Base-by-base conservation (phyloP, 2,888 invertebrate species). In the Ornithoptera priamus region DNA sequence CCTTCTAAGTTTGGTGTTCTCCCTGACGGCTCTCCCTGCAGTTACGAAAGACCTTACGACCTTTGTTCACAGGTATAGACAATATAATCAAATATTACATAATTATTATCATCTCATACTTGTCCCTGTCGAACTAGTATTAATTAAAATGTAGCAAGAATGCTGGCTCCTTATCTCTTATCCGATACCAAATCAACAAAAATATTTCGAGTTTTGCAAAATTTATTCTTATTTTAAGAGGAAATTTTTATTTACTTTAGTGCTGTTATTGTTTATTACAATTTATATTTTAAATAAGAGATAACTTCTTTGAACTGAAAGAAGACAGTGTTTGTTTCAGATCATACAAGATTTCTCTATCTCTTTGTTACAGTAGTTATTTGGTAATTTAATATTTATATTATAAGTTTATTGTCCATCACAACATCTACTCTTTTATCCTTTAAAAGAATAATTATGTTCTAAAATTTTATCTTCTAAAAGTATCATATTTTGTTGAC, bases 11-110 rank as follows among this genome's bases (percentile, higher is more conserved):
- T 83, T 65, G 92, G 91, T 5, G 75, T 83, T 0, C 72, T 92
- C 1, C 89, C 90, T 0, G 89, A 92, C 57, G 91, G 90, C 6
- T 85, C 88, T 0, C 79, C 91, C 0, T 92, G 92, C 75, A 88
- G 88, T 77, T 92, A 92, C 71, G 82, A 82, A 15, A 81, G 81
- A 63, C 89, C 90, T 2, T 91, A 83, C 62, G 90, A 92, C 70
- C 79, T 92, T 15, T 92, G 92, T 73, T 91, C 81, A 68, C 90
- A 91, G 88, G 92, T 91, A 78, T 42, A 20, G 17, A 50, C 5
- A 15, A 50, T 10, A 39, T 10, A 39, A 39, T 50, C 1, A 12
- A 17, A 17, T 15, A 17, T 50, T 50, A 50, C 18, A 0, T 50
- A 50, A 17, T 17, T 50, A 50, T 17, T 50, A 50, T 5, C 5